Base-by-base conservation (phyloP, 2,113 vertebrate genomes). In the Zosterops japonicus region DNA sequence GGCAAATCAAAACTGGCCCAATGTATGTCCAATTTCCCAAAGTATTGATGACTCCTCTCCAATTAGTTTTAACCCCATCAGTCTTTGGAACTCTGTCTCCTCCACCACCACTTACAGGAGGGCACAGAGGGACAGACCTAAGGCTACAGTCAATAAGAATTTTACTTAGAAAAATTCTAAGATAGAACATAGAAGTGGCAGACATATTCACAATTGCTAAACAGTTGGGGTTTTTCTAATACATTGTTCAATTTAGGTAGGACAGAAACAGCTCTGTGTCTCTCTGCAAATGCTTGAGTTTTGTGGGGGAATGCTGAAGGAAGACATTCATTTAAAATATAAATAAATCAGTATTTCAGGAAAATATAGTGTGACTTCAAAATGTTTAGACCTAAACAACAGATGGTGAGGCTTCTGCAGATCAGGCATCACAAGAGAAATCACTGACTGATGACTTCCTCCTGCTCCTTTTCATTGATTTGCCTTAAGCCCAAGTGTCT, bases 351-450 rank as follows among this genome's bases (percentile, higher is more conserved):
- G 8, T 49, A 63, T 78, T 91, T 93, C 39, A 68, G 52, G 56
- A 85, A 68, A 89, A 52, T 55, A 67, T 3, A 75, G 19, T n/a
- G 57, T 85, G 57, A 52, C 22, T 87, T 76, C 20, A 33, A 64
- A 87, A 39, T 75, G 47, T 87, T 94, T 87, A 71, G 74, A 70
- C 33, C 52, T 50, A 85, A 94, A 91, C 60, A 85, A 60, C 87
- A 95, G 65, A 70, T 56, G 47, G n/a, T 23, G 35, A 84, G 22
- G 55, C 49, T 96, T 39, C 35, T 87, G 77, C 65, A 84, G 53
- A 47, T 44, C 29, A 75, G 60, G 65, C 6, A 3, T 47, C 53
- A 80, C 23, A 39, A 59, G 71, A 83, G 59, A 76, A 94, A 87
- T 70, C 53, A 59, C 8, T 55, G 28, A 9, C 47, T 80, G 35